Conservation (phyloP, 1,140 invertebrate species). For the Drosophila ohnishii region DNA sequence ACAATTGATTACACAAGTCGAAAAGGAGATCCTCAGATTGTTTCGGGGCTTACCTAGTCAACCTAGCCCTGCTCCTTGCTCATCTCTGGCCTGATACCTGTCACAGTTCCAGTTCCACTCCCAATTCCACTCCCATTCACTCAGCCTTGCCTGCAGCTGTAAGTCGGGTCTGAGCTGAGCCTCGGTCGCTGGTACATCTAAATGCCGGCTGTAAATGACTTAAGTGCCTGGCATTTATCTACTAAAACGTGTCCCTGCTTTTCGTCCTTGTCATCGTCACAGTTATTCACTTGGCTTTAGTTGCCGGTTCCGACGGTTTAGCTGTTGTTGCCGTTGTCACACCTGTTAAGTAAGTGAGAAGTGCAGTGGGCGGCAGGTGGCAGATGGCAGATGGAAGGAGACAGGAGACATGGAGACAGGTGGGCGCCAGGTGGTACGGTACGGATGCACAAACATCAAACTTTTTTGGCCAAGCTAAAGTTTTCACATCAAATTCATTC, state of each 20-base stretch:
- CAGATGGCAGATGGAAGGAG: neutral
- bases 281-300: conserved; percentile 51
- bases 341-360: conserved; percentile 60
- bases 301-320: conserved; percentile 26
- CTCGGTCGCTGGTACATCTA: conserved; percentile 33
- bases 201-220: conserved; percentile 70
- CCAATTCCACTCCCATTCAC: neutral
- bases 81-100: neutral
- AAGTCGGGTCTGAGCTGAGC: conserved; percentile 14
- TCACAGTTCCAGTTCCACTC: neutral
- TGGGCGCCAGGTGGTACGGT: conserved; percentile 1
- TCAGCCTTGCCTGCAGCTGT: conserved; percentile 6
- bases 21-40: neutral
- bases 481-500: conserved; percentile 78
- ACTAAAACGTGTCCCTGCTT: conserved; percentile 63
- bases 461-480: conserved; percentile 51
- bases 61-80: neutral
- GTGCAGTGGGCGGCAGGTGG: neutral
- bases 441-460: conserved; percentile 50
- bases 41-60: neutral
- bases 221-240: conserved; percentile 77
- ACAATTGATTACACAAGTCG: neutral
- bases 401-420: neutral
- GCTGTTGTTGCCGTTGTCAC: conserved; percentile 43
- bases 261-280: conserved; percentile 49